Evolutionary conservation across 37 sponge, comb jelly and placozoan species (phyloP), one percentile per base, ranked within the genome.

Genomic region (Halisarca cf. caerulea): DNA sequence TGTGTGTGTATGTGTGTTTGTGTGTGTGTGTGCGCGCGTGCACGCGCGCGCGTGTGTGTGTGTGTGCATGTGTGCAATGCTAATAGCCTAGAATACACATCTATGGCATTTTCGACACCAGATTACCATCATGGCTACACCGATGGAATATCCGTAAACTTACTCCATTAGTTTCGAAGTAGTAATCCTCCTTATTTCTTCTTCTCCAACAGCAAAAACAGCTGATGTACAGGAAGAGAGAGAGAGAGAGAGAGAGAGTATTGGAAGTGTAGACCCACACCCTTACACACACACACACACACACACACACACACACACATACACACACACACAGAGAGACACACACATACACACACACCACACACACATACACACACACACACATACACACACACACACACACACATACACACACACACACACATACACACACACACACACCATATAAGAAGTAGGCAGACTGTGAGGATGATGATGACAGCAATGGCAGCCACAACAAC

Each of bases 401-500:
- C 51, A 47, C 51, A 47, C 51, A 47, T 11, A 47, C 51, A 47
- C 51, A 47, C 51, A 47, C 51, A 47, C 51, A 47, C 51, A 47
- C 51, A 47, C 51, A 47, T 11, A 47, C 51, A 47, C 51, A 47
- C 51, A 47, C 51, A 47, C 51, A 47, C 51, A 47, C 51, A 47
- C 15, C 54, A 58, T 37, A 45, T 70, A 59, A 86, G 39, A 18
- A 80, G 24, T 15, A 78, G n/a, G 1, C 53, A 20, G 32, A 87
- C 54, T 18, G 75, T 66, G 2, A 75, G 33, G 42, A 77, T 7
- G 8, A 78, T 15, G 17, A 62, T 28, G 17, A 82, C 64, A 8
- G 60, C 33, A 51, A 88, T 27, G 20, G 74, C 88, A 15, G 40
- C 66, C 24, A 88, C 34, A 2, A 82, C 54, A 8, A 28, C 83